Percentiles rank a stretch among this genome's conserved stretches.
Evolutionary conservation across 1,140 invertebrate genomes (phyloP).

Genomic region (Sycophila sp.): DNA sequence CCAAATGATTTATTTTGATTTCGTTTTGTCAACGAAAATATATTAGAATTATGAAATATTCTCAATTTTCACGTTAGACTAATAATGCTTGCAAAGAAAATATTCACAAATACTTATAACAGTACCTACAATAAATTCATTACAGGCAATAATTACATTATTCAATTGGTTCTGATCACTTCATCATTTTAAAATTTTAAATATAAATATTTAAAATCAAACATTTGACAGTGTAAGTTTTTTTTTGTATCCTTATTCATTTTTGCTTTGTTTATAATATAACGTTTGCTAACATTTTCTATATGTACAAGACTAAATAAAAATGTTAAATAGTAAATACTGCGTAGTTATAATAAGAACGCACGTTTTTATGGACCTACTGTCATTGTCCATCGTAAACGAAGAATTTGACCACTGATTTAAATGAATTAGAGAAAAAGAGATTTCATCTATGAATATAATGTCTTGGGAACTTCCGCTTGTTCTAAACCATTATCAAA

Average conservation of each 20-base stretch:
- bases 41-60: slow-evolving; percentile 23
- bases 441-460: slow-evolving; percentile 1
- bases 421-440: slow-evolving; percentile 8
- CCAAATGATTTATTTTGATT: slow-evolving; percentile 14
- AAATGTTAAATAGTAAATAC: slow-evolving; percentile 38
- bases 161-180: slow-evolving; percentile 4
- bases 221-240: slow-evolving; percentile 4
- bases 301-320: slow-evolving; percentile 35
- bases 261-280: slow-evolving; percentile 28
- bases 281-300: slow-evolving; percentile 37
- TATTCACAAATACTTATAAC: slow-evolving; percentile 38
- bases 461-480: slow-evolving; percentile 1
- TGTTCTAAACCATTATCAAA: slow-evolving; percentile 29
- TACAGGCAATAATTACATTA: slow-evolving; percentile 9
- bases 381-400: slow-evolving; percentile 8
- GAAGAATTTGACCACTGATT: slow-evolving; percentile 21
- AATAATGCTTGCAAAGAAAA: slow-evolving; percentile 33
- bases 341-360: slow-evolving; percentile 19
- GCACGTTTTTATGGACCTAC: slow-evolving; percentile 5
- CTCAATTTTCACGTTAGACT: slow-evolving; percentile 6
- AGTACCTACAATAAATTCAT: slow-evolving; percentile 27
- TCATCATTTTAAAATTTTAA: slow-evolving; percentile 12
- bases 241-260: slow-evolving; percentile 10
- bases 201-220: slow-evolving; percentile 26
- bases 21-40: slow-evolving; percentile 31